A percentile compares a stretch with the other conserved stretches of the same genome.
These are phyloP conservation scores for Notospermus geniculatus DNA, from an alignment of 1,140 invertebrate species.

Conservation along the genomic window DNA sequence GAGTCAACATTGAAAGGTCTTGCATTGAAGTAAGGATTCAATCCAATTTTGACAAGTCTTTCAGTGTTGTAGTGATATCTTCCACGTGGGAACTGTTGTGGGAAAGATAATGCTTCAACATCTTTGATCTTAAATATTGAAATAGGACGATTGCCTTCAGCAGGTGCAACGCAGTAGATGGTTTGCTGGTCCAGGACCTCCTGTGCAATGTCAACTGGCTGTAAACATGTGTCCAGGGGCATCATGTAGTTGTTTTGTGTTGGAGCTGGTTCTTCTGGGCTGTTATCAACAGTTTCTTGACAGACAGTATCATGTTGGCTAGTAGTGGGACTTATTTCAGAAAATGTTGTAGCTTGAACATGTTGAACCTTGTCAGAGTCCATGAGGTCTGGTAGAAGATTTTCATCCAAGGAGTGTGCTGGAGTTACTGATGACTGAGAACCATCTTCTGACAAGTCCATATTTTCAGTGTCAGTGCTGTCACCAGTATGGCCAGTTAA, in stretches of 20 bases:
- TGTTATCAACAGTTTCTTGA: too few species aligned
- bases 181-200: constrained; percentile 17
- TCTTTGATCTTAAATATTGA: background rate
- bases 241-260: constrained; percentile 6
- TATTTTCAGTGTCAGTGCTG: too few species aligned
- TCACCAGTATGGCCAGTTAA: too few species aligned
- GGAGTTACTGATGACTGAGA: too few species aligned
- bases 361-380: too few species aligned
- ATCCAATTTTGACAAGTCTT: background rate
- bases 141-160: constrained; percentile 6
- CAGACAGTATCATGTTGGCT: too few species aligned
- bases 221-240: constrained; percentile 21
- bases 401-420: too few species aligned
- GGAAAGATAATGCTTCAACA: constrained; percentile 6
- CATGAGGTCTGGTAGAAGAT: too few species aligned
- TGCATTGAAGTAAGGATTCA: constrained; percentile 2
- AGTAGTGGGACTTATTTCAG: background rate
- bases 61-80: constrained; percentile 7
- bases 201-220: constrained; percentile 26
- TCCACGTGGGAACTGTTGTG: constrained; percentile 3
- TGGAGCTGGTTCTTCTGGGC: background rate
- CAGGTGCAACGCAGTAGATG: constrained; percentile 18
- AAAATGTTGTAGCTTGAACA: too few species aligned
- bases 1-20: constrained; percentile 4
- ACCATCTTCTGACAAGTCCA: too few species aligned